These are phyloP conservation scores for Ailuropoda melanoleuca DNA, from an alignment of 2,113 vertebrate genomes.

Conservation along the genomic window DNA sequence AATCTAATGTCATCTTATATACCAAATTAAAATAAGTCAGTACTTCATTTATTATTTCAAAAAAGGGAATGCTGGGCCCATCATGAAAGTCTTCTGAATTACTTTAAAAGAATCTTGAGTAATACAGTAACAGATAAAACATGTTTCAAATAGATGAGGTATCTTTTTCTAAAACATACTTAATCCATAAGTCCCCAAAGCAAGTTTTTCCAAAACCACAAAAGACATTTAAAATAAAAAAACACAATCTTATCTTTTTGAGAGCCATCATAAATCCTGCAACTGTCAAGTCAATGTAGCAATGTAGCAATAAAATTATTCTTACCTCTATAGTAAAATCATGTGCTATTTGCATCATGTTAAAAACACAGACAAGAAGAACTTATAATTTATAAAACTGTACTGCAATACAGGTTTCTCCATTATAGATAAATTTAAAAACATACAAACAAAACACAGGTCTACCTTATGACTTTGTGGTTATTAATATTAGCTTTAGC, in stretches of 20 bases:
- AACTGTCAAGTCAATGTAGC: background rate
- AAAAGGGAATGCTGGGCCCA: conserved; percentile 27
- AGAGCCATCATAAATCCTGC: background rate
- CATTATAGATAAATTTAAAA: background rate
- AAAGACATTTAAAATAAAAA: background rate
- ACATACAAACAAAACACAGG: background rate
- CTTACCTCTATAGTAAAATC: background rate
- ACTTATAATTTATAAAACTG: background rate
- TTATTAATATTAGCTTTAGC: background rate
- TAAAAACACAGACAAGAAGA: conserved; percentile 24
- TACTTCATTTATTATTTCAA: background rate
- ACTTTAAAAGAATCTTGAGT: conserved; percentile 2
- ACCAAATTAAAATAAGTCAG: background rate
- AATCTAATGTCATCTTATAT: background rate
- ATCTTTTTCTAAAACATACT: conserved; percentile 18
- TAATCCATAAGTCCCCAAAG: background rate
- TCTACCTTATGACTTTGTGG: background rate
- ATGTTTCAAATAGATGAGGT: background rate
- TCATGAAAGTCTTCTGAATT: background rate
- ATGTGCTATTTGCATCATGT: background rate
- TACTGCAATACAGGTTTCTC: background rate
- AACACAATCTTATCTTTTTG: background rate
- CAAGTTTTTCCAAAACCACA: conserved; percentile 34
- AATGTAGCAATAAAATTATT: background rate
- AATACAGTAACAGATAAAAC: background rate